Evolutionary conservation across 2,113 vertebrate species (phyloP).

Genomic region (Cairina moschata): DNA sequence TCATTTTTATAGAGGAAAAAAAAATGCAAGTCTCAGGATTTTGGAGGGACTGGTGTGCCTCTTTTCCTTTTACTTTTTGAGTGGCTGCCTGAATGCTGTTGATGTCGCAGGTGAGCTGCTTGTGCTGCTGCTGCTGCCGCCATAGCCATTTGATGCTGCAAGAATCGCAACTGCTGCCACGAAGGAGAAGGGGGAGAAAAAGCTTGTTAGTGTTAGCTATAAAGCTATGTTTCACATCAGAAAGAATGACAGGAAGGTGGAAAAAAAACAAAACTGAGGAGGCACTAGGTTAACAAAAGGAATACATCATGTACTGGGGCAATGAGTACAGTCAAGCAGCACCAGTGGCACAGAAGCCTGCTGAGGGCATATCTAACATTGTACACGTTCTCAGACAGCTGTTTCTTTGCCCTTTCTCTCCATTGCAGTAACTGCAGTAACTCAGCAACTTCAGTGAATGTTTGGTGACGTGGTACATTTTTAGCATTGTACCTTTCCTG

Average conservation of each 20-base stretch:
- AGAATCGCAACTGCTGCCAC: constrained; percentile 93
- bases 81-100: constrained; percentile 90
- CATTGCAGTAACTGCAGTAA: constrained; percentile 77
- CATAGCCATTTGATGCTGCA: constrained; percentile 98
- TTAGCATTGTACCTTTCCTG: not conserved
- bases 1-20: not conserved
- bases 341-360: constrained; percentile 81
- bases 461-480: not conserved
- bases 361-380: constrained; percentile 27
- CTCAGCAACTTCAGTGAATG: constrained; percentile 85
- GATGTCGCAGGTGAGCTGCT: constrained; percentile 79
- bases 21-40: constrained; percentile 66
- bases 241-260: not conserved
- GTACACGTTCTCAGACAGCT: not conserved
- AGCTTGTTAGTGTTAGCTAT: constrained; percentile 13
- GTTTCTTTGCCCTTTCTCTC: constrained; percentile 68
- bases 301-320: constrained; percentile 11
- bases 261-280: not conserved
- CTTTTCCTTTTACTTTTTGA: constrained; percentile 97
- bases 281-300: constrained; percentile 35
- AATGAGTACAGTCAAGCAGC: constrained; percentile 78
- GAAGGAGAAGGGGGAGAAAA: constrained; percentile 60
- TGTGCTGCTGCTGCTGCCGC: constrained; percentile 86
- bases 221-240: not conserved
- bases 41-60: constrained; percentile 80